A percentile compares a stretch with the other conserved stretches of the same genome.
Evolutionary conservation across 2,113 vertebrate species (phyloP).

Genomic region (Nematolebias whitei): DNA sequence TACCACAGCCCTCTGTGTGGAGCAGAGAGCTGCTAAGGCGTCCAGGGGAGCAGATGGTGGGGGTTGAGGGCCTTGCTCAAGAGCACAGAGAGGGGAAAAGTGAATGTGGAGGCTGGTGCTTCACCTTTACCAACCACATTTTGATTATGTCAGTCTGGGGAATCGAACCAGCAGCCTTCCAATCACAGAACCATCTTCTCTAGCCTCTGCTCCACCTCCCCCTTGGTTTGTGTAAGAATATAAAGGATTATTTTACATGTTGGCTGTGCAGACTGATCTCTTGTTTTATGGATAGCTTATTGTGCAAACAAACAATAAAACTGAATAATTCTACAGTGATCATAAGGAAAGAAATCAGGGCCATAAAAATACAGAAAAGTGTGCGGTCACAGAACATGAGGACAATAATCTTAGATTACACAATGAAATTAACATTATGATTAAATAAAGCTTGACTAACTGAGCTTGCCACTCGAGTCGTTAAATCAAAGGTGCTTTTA

Average conservation of each 20-base stretch:
- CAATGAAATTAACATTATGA: too few species aligned
- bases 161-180: too few species aligned
- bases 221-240: constrained; percentile 37
- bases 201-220: too few species aligned
- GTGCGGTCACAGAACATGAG: background rate
- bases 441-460: too few species aligned
- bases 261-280: background rate
- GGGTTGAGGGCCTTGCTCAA: too few species aligned
- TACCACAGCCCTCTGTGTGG: too few species aligned
- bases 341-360: background rate
- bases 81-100: constrained; percentile 59
- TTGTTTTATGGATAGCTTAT: constrained; percentile 31
- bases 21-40: too few species aligned
- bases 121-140: too few species aligned
- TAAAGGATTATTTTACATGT: constrained; percentile 39
- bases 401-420: background rate
- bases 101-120: too few species aligned
- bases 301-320: constrained; percentile 1
- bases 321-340: constrained; percentile 4
- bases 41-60: too few species aligned
- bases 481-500: background rate
- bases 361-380: background rate
- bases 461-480: background rate
- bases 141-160: too few species aligned
- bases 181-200: too few species aligned